phyloP scores from a whole-genome alignment of 2,888 invertebrate species.

The Drosophila buzzatii region DNA sequence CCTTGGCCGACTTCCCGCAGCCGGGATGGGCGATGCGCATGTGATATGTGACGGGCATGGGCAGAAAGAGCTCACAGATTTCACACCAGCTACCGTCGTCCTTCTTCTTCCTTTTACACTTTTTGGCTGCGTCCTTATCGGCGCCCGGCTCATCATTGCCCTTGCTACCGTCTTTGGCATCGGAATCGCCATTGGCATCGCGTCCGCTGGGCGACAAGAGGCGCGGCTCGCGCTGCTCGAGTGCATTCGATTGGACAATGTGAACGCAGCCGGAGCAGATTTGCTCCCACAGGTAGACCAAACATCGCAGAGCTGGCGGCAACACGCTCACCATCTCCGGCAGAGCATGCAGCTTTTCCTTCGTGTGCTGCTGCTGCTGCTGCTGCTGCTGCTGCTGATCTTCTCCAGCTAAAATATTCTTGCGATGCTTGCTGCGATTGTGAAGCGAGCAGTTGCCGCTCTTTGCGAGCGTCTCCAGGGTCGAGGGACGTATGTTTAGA shows the following conservation, averaged over 20 bases:
- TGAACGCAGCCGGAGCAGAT: conserved; percentile 89
- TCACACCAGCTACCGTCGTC: conserved; percentile 89
- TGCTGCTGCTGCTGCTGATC: conserved; percentile 24
- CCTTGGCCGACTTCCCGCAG: conserved; percentile 93
- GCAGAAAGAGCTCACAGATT: conserved; percentile 92
- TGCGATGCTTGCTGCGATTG: conserved; percentile 89
- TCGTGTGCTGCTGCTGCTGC: conserved; percentile 41
- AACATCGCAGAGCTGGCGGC: conserved; percentile 94
- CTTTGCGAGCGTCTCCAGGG: conserved; percentile 91
- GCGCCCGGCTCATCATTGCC: conserved; percentile 30
- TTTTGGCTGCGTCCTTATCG: conserved; percentile 82
- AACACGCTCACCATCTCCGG: conserved; percentile 89
- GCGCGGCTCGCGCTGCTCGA: conserved; percentile 82
- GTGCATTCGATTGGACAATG: conserved; percentile 86
- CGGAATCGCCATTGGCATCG: conserved; percentile 60
- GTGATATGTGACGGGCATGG: conserved; percentile 94
- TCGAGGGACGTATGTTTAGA: conserved; percentile 91
- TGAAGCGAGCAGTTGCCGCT: conserved; percentile 92
- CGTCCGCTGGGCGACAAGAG: conserved; percentile 61
- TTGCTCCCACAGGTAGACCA: conserved; percentile 96
- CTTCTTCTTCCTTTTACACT: conserved; percentile 83
- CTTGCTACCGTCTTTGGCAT: conserved; percentile 60
- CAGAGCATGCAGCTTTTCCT: conserved; percentile 82
- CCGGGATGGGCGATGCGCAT: conserved; percentile 96
- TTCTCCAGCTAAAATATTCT: conserved; percentile 64